These are phyloP conservation scores for Percopsis omiscomaycus DNA, from an alignment of 2,797 vertebrate species.

Conservation along the genomic window DNA sequence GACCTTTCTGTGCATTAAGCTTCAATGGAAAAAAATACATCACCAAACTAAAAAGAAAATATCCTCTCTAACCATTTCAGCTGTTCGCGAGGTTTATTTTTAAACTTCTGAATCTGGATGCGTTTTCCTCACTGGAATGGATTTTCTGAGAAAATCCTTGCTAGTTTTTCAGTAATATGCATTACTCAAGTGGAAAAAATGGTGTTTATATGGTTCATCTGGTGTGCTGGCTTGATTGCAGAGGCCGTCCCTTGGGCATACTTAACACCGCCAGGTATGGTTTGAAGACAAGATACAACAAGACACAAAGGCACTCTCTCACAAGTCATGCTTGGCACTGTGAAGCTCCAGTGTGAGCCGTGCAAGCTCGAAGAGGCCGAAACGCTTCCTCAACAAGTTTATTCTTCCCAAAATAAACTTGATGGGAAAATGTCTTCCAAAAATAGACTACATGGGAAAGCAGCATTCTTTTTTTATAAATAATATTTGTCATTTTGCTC, in stretches of 20 bases:
- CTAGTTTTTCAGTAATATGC: slow-evolving; percentile 20
- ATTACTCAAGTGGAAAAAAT: slow-evolving; percentile 59
- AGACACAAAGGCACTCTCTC: slow-evolving; percentile 48
- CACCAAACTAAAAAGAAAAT: slow-evolving; percentile 7
- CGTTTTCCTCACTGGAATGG: slow-evolving; percentile 43
- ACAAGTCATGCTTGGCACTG: slow-evolving; percentile 47
- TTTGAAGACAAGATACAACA: slow-evolving; percentile 67
- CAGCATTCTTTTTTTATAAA: not conserved
- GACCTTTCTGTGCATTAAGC: no score
- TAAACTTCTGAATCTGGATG: slow-evolving; percentile 23
- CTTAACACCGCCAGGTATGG: slow-evolving; percentile 28
- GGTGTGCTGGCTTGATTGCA: slow-evolving; percentile 59
- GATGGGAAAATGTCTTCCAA: slow-evolving; percentile 22
- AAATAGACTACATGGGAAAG: slow-evolving; percentile 52
- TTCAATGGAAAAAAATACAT: no score
- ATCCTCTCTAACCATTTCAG: slow-evolving; percentile 3
- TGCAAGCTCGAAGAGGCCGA: slow-evolving; percentile 25
- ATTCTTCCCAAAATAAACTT: slow-evolving; percentile 42
- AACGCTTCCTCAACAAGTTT: slow-evolving; percentile 46
- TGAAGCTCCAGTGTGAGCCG: slow-evolving; percentile 33
- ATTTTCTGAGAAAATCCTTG: slow-evolving; percentile 27
- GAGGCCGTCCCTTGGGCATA: slow-evolving; percentile 48
- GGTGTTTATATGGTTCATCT: slow-evolving; percentile 52
- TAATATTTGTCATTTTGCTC: slow-evolving; percentile 34
- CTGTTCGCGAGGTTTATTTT: slow-evolving; percentile 20